Percentiles rank a stretch among this genome's conserved stretches.
phyloP scores from a whole-genome alignment of 2,797 vertebrate species.

The Cossypha polioptera region DNA sequence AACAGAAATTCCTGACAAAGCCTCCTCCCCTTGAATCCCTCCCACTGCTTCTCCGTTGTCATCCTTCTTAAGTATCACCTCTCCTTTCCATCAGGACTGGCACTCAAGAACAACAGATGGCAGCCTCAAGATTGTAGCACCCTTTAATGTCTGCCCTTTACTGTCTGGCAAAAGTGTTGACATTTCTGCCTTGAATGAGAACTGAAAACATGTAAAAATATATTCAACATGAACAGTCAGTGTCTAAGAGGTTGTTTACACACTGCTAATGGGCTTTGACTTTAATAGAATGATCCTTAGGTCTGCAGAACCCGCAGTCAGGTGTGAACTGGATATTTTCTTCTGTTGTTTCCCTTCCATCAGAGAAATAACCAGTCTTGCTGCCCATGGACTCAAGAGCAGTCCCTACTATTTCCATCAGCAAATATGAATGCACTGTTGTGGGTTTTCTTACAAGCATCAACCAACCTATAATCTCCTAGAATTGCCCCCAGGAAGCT shows the following conservation, averaged over 20 bases:
- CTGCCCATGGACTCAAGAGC: not conserved
- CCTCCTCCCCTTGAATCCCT: constrained; percentile 16
- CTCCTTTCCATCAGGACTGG: constrained; percentile 71
- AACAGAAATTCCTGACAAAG: constrained; percentile 58
- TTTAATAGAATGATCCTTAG: constrained; percentile 63
- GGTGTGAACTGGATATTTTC: constrained; percentile 54
- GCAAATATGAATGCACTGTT: not conserved
- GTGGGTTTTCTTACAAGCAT: not conserved
- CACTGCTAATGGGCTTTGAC: constrained; percentile 67
- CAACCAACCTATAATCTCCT: not conserved
- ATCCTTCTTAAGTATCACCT: constrained; percentile 73
- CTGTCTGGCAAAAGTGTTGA: constrained; percentile 80
- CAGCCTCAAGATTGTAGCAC: constrained; percentile 77
- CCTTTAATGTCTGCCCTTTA: constrained; percentile 78
- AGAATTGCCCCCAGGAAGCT: not conserved
- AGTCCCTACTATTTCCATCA: not conserved
- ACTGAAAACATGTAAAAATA: constrained; percentile 77
- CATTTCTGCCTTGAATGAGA: constrained; percentile 77
- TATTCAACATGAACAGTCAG: constrained; percentile 71
- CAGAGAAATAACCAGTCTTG: constrained; percentile 3
- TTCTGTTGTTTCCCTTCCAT: not conserved
- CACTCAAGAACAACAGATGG: constrained; percentile 77
- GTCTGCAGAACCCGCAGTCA: constrained; percentile 51
- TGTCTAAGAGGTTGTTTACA: constrained; percentile 71
- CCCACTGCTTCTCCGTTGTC: constrained; percentile 60